Percentiles rank a stretch among this genome's conserved stretches.
Evolutionary conservation across 2,888 invertebrate genomes (phyloP).

Genomic region (Agriotes lineatus): DNA sequence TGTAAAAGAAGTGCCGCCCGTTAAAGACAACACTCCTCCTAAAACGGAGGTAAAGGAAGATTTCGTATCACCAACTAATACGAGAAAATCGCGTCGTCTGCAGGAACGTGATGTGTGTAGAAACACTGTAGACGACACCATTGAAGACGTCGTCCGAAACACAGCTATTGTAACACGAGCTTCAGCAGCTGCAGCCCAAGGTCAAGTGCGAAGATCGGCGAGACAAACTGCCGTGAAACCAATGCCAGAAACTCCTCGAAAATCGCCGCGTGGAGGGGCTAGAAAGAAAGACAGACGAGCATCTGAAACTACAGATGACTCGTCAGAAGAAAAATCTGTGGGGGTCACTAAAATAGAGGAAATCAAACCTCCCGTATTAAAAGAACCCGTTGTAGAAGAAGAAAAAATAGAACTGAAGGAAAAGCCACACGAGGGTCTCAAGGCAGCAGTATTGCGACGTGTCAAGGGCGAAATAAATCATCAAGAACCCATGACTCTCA

Average conservation of each 20-base stretch:
- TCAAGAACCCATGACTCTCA: constrained; percentile 75
- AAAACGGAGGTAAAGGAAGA: constrained; percentile 66
- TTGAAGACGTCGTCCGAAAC: constrained; percentile 89
- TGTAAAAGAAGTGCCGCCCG: constrained; percentile 66
- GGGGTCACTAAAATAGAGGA: constrained; percentile 48
- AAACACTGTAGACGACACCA: constrained; percentile 87
- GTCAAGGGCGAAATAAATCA: constrained; percentile 63
- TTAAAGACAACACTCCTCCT: constrained; percentile 51
- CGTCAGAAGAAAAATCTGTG: constrained; percentile 70
- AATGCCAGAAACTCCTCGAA: constrained; percentile 64
- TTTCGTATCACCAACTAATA: constrained; percentile 77
- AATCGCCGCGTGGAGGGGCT: constrained; percentile 75
- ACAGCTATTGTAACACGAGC: constrained; percentile 65
- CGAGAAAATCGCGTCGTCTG: constrained; percentile 84
- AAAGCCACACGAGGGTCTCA: constrained; percentile 62
- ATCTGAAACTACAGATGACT: constrained; percentile 76
- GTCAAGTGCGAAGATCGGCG: constrained; percentile 69
- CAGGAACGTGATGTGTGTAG: constrained; percentile 83
- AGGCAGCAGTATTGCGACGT: constrained; percentile 63
- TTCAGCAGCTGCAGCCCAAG: constrained; percentile 61
- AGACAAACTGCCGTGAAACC: constrained; percentile 67
- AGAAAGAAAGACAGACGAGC: constrained; percentile 74
- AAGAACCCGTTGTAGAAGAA: constrained; percentile 40
- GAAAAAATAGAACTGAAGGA: constrained; percentile 42
- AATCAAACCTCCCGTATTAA: constrained; percentile 21